Percentiles rank a stretch among this genome's conserved stretches.
These are phyloP conservation scores for Heliconius hortense DNA, from an alignment of 2,888 invertebrate genomes.

Conservation along the genomic window DNA sequence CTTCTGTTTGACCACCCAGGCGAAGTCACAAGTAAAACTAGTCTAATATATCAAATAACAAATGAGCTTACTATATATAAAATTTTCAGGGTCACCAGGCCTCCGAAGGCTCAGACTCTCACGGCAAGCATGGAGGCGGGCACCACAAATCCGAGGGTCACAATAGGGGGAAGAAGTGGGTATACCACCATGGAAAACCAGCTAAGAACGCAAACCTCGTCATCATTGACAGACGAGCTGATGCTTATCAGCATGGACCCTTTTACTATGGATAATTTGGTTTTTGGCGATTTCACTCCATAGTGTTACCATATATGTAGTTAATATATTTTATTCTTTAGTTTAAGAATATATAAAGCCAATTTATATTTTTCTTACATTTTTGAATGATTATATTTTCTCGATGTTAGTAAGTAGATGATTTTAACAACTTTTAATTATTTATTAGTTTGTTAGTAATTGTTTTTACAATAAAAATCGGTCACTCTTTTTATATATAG, in stretches of 20 bases:
- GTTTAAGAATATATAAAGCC: not conserved
- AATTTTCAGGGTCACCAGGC: constrained; percentile 77
- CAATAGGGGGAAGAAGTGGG: constrained; percentile 81
- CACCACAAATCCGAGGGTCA: constrained; percentile 73
- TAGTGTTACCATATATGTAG: not conserved
- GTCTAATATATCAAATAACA: not conserved
- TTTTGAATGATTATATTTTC: not conserved
- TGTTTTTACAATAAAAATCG: not conserved
- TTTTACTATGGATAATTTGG: constrained; percentile 55
- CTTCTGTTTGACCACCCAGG: too few species aligned
- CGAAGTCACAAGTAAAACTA: too few species aligned
- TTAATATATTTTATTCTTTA: constrained; percentile 2
- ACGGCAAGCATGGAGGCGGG: constrained; percentile 74
- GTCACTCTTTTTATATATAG: not conserved
- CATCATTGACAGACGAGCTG: constrained; percentile 61
- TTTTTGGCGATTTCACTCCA: not conserved
- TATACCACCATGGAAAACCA: constrained; percentile 75
- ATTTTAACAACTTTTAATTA: not conserved
- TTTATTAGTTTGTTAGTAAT: constrained; percentile 7
- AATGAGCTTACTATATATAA: not conserved
- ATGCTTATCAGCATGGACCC: constrained; percentile 58
- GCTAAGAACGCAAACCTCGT: constrained; percentile 66
- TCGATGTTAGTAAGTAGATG: not conserved
- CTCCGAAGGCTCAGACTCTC: constrained; percentile 80
- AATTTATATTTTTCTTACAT: not conserved